Evolutionary conservation across 2,797 vertebrate species (phyloP), one percentile per base, ranked within the genome.

Genomic region (Alosa sapidissima): DNA sequence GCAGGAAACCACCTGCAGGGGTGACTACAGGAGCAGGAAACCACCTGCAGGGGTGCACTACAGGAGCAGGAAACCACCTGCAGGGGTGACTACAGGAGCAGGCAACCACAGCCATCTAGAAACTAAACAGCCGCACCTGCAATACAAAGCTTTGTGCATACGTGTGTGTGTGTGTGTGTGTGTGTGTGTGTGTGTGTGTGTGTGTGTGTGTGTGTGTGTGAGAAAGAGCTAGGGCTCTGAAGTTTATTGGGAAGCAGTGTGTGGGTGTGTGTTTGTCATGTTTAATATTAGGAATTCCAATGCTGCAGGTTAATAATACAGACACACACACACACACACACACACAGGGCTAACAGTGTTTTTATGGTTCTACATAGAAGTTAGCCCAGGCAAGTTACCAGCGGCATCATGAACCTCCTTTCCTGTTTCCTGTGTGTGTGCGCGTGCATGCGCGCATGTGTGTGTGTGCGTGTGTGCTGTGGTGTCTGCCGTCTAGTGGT

Each of bases 121-220:
- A 60, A 60, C 55, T 60, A 60, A 8, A 1, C 55, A n/a, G 16
- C 16, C 19, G 8, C 55, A 60, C 55, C 55, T 60, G 19, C 55
- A 60, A 5, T 21, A 13, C 11, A 51, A 51, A 9, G 49, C 8
- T 58, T 14, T 58, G 55, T 5, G 55, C 19, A 2, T 14, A 21
- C 55, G 14, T 21, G n/a, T 60, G 21, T 60, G 19, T 60, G 21
- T 65, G 62, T 65, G 62, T 65, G 24, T 65, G 21, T 65, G 58
- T 62, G 58, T 62, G 58, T 62, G 58, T 62, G 58, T 62, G 16
- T 62, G 58, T 60, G 21, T 60, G 19, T 60, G 21, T 65, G 62
- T 65, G 62, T 65, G 24, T 65, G 21, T 65, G 58, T 62, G 58
- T 62, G 58, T 62, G 58, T 62, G 58, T 62, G 16, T 62, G 58